Evolutionary conservation across 2,888 invertebrate genomes (phyloP), one percentile per base, ranked within the genome.

Genomic region (Apotomis turbidana): DNA sequence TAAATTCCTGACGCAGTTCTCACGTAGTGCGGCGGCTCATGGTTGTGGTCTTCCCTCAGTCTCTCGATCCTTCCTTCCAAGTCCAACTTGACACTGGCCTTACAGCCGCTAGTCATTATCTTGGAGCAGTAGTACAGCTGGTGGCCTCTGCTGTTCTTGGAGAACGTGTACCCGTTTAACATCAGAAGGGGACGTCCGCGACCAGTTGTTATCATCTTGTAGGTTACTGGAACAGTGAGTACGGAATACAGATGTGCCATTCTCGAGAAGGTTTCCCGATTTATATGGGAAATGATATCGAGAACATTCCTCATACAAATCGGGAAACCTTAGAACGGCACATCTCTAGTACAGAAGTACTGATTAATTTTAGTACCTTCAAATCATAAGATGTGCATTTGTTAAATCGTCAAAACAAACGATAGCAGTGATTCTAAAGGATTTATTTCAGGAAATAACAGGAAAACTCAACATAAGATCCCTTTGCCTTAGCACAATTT

Each of bases 101-200:
- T 74, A 51, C 75, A 75, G 9, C 61, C 62, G 4, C 13, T 62
- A 9, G 12, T 36, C 12, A 54, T 6, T 44, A 36, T 49, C 49
- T 62, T 61, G 0, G 74, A 74, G 36, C 75, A 75, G 49, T 71
- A 71, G 38, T 46, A 74, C 1, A 70, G 46, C 27, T 46, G 38
- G 9, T 12, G 51, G 9, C 54, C 51, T 4, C 62, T 9, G 46
- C 12, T 62, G 41, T 59, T 55, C 55, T 68, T 63, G 3, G 74
- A 66, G 59, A 59, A 75, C 0, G 74, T 74, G 52, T 51, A 74
- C 1, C 67, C 71, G 8, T 63, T 63, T 0, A 70, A 52, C 71
- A 75, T 70, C 0, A 75, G 68, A 5, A 74, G 67, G 4, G 58
- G 41, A 36, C 52, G 51, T 6, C 69, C 61, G 38, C 66, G 63